Evolutionary conservation across 2,888 invertebrate species (phyloP).

Genomic region (Phengaris alcon): DNA sequence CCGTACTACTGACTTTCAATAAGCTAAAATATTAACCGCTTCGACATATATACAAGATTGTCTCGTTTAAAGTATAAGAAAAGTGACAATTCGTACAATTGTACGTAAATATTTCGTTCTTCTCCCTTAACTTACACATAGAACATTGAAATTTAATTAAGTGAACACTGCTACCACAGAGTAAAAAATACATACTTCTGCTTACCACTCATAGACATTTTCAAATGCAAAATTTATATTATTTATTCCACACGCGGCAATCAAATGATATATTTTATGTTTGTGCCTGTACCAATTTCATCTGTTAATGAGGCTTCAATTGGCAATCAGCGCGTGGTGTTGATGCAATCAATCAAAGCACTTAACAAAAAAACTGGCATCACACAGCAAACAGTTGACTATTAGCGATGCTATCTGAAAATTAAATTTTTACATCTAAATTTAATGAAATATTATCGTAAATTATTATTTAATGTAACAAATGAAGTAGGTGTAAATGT

Average conservation of each 20-base stretch:
- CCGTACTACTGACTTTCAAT: no score
- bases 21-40: no score
- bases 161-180: no score
- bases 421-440: not conserved
- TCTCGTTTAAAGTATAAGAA: not conserved
- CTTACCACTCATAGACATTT: no score
- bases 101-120: not conserved
- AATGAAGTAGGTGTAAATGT: no score
- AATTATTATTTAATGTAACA: no score
- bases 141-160: no score
- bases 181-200: no score
- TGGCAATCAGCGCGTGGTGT: not conserved
- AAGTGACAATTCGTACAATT: not conserved
- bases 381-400: slow-evolving; percentile 2
- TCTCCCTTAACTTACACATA: not conserved
- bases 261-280: not conserved
- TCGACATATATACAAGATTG: no score
- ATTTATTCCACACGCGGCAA: not conserved
- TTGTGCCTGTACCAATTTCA: not conserved
- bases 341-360: slow-evolving; percentile 16
- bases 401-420: not conserved
- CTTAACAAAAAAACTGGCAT: slow-evolving; percentile 3
- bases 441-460: not conserved
- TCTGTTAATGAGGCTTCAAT: slow-evolving; percentile 18
- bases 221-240: not conserved